Conservation (phyloP, 2,113 vertebrate genomes). For the Pomatostomus ruficeps region DNA sequence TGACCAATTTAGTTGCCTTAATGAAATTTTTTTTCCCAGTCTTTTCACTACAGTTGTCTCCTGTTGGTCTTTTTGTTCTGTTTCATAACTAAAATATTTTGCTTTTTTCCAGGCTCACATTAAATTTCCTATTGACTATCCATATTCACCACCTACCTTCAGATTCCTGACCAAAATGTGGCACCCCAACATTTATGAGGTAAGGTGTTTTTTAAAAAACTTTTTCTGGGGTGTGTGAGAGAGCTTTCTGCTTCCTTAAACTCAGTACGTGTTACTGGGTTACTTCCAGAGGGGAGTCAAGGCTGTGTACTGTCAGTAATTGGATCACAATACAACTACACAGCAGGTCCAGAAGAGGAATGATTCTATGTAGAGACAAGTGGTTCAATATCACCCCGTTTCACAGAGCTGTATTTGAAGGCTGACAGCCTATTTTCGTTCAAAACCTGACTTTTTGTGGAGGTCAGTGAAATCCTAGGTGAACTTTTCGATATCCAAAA, state of each 20-base stretch:
- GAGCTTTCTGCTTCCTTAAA: neutral
- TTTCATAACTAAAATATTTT: neutral
- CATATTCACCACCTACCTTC: conserved; percentile 97
- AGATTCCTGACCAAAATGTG: conserved; percentile 99
- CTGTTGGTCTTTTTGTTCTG: neutral
- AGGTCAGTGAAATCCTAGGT: neutral
- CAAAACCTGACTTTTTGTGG: neutral
- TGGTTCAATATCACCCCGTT: neutral
- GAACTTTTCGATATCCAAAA: neutral
- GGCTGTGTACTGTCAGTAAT: neutral
- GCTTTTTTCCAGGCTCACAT: conserved; percentile 87
- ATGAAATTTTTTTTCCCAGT: rapidly evolving
- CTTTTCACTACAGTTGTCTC: neutral
- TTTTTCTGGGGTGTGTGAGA: neutral
- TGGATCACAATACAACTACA: neutral
- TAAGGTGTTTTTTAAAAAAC: conserved; percentile 50
- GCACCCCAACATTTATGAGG: conserved; percentile 99
- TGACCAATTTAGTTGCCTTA: neutral
- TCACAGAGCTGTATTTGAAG: neutral
- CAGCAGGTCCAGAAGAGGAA: neutral
- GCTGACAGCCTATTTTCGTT: neutral
- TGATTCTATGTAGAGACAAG: neutral
- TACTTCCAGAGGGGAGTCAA: neutral
- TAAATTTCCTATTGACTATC: conserved; percentile 98
- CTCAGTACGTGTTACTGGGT: neutral